Base-by-base conservation (phyloP, 2,888 invertebrate species). In the Carcina quercana region DNA sequence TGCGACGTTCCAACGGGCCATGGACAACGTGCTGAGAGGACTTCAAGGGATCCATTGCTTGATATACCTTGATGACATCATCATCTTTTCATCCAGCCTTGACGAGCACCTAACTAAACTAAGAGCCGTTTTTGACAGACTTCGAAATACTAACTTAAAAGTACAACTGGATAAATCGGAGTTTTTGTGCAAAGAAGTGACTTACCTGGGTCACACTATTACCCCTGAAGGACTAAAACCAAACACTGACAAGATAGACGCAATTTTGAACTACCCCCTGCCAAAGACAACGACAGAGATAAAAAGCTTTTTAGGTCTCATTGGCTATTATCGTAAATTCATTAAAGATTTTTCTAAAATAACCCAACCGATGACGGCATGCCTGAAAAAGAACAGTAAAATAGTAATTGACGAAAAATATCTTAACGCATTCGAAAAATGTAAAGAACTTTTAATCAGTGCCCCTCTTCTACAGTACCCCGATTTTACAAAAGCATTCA, bases 221-320 rank as follows among this genome's bases (percentile, higher is more conserved):
- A 49, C 54, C 0, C 25, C 34, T 11, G 37, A 50, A 1, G 49
- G 49, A 3, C 21, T 53, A 0, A 45, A 48, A 41, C 57, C 59
- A 1, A 55, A 58, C 25, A 24, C 43, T 5, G 40, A 47, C 25
- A 53, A 54, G 39, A 47, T 56, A 4, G 24, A 43, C 11, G 43
- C 47, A 1, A 37, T 58, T 5, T 25, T 43, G 26, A 37, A 50
- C 0, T 53, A 46, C 10, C 51, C 50, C 1, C 14, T 42, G 8
- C 59, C 56, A 0, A 40, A 45, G 32, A 47, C 42, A 0, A 2
- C 30, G 0, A 50, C 31, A 3, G 45, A 53, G 30, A 52, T 58
- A 0, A 50, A 53, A 47, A 28, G 36, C n/a, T 72, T 70, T 34
- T 21, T 67, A 13, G 67, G 66, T 6, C 25, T 71, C 15, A 21